phyloP scores from a whole-genome alignment of 2,888 invertebrate genomes.

The Amiota minor region DNA sequence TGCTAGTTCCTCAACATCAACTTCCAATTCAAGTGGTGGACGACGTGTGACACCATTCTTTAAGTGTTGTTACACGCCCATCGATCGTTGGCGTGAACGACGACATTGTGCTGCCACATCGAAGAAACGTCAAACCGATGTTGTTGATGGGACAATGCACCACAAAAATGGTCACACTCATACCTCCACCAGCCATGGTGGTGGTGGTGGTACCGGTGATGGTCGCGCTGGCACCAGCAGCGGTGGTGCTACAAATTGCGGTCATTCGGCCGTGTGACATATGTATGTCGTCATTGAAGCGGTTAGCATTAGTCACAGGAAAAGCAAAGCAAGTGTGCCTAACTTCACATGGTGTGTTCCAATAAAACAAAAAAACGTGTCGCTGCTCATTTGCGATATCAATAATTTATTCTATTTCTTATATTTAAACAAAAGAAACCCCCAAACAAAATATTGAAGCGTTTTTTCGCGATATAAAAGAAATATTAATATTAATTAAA shows the following conservation, averaged over 20 bases:
- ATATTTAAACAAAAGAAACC: slow-evolving; percentile 11
- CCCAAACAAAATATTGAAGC: slow-evolving; percentile 47
- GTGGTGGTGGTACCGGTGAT: slow-evolving; percentile 39
- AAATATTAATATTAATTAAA: not conserved
- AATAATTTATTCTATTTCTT: slow-evolving; percentile 70
- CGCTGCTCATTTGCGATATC: slow-evolving; percentile 72
- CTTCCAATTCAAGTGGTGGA: slow-evolving; percentile 52
- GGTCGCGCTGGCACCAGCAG: slow-evolving; percentile 18
- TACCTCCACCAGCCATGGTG: not conserved
- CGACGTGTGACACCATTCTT: slow-evolving; percentile 69
- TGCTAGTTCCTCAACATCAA: slow-evolving; percentile 19
- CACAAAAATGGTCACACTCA: not conserved
- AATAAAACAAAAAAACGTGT: slow-evolving; percentile 18
- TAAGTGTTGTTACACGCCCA: slow-evolving; percentile 72
- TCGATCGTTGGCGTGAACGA: slow-evolving; percentile 70
- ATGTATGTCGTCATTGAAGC: slow-evolving; percentile 7
- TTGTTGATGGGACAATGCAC: not conserved
- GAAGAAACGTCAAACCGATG: slow-evolving; percentile 41
- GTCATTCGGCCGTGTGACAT: slow-evolving; percentile 17
- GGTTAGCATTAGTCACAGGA: not conserved
- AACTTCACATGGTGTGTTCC: slow-evolving; percentile 25
- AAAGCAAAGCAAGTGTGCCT: slow-evolving; percentile 29
- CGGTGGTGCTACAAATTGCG: not conserved
- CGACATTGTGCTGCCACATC: slow-evolving; percentile 24
- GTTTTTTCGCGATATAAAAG: slow-evolving; percentile 11